These are phyloP conservation scores for Panopea generosa DNA, from an alignment of 2,888 invertebrate species.

Conservation along the genomic window DNA sequence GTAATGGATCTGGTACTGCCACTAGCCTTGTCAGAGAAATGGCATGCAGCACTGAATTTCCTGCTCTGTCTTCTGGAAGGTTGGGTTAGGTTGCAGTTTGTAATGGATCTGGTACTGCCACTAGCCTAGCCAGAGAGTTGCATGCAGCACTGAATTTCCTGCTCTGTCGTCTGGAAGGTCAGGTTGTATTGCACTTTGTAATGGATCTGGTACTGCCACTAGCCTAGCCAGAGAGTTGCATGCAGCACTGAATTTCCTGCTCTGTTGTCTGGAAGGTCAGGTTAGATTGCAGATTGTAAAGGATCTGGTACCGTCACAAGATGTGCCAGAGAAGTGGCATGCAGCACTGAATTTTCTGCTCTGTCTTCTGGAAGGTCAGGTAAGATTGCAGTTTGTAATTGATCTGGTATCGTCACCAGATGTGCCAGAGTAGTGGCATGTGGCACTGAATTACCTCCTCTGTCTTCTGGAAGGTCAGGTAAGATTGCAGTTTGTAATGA, in stretches of 20 bases:
- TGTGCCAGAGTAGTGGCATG: conserved; percentile 91
- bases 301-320: too few relatives aligned
- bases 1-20: conserved; percentile 90
- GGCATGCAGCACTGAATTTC: conserved; percentile 90
- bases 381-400: conserved; percentile 51
- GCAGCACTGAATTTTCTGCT: conserved; percentile 87
- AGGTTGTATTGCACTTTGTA: too few relatives aligned
- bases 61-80: conserved; percentile 81
- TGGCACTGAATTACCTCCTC: conserved; percentile 87
- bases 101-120: conserved; percentile 90
- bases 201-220: too few relatives aligned
- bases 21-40: conserved; percentile 89
- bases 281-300: conserved; percentile 65
- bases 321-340: too few relatives aligned
- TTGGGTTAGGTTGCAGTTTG: conserved; percentile 76
- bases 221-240: too few relatives aligned
- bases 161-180: conserved; percentile 81
- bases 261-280: conserved; percentile 83
- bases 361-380: conserved; percentile 84
- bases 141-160: conserved; percentile 89
- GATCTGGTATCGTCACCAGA: conserved; percentile 88
- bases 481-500: conserved; percentile 82
- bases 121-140: conserved; percentile 90
- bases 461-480: conserved; percentile 84
- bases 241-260: conserved; percentile 87